Evolutionary conservation across 2,888 invertebrate species (phyloP).

Genomic region (Neoascia interrupta): DNA sequence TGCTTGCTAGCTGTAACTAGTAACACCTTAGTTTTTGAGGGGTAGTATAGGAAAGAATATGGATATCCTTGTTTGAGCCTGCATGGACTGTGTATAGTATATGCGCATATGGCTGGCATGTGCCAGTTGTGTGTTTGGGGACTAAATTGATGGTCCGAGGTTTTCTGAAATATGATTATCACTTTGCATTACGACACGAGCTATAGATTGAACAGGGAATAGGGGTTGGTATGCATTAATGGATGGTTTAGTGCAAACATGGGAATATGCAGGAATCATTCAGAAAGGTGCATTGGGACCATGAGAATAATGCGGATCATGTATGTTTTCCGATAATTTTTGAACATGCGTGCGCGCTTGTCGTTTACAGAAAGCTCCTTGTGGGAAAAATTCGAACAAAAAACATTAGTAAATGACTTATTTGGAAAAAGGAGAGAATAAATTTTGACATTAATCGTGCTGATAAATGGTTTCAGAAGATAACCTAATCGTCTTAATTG

Average conservation of each 20-base stretch:
- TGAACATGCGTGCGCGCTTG: too few species aligned
- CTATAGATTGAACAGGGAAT: slow-evolving; percentile 19
- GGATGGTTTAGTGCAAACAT: not conserved
- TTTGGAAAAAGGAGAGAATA: too few species aligned
- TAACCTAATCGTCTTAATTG: too few species aligned
- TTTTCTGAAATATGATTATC: slow-evolving; percentile 45
- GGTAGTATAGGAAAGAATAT: not conserved
- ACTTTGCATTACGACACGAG: slow-evolving; percentile 12
- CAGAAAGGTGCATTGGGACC: not conserved
- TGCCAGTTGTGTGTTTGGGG: not conserved
- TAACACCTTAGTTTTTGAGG: slow-evolving; percentile 36
- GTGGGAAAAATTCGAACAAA: too few species aligned
- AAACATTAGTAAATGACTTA: too few species aligned
- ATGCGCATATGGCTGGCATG: too few species aligned
- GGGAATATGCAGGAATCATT: not conserved
- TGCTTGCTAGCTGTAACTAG: slow-evolving; percentile 18
- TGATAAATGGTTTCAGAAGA: too few species aligned
- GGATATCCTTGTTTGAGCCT: slow-evolving; percentile 17
- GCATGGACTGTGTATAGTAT: slow-evolving; percentile 8
- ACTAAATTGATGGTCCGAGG: slow-evolving; percentile 45
- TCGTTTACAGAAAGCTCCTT: too few species aligned
- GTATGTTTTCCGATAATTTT: too few species aligned
- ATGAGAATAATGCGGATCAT: too few species aligned
- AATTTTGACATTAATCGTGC: too few species aligned
- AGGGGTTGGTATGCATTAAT: not conserved